Evolutionary conservation across 2,888 invertebrate species (phyloP).

Genomic region (Eristalis arbustorum): DNA sequence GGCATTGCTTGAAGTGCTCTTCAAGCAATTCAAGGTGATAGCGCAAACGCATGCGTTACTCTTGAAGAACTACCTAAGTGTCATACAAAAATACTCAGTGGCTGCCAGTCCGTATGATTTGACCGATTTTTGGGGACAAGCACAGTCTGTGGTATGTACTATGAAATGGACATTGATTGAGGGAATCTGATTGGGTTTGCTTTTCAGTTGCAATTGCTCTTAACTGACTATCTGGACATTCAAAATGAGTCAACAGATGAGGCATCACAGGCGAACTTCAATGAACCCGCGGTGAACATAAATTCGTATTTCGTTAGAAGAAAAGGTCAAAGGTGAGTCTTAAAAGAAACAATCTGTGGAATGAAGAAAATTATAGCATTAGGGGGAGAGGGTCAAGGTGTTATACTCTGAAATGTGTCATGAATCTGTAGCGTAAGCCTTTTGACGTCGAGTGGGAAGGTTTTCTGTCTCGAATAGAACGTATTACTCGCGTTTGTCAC

Average conservation of each 20-base stretch:
- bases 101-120: slow-evolving; percentile 83
- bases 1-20: slow-evolving; percentile 87
- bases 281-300: slow-evolving; percentile 80
- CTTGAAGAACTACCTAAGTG: slow-evolving; percentile 84
- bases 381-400: too few species aligned
- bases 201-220: slow-evolving; percentile 88
- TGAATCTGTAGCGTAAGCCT: too few species aligned
- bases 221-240: slow-evolving; percentile 93
- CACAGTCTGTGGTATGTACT: slow-evolving; percentile 90
- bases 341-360: background rate
- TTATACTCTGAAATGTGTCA: too few species aligned
- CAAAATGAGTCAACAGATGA: slow-evolving; percentile 86
- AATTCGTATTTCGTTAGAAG: slow-evolving; percentile 81
- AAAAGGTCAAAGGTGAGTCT: slow-evolving; percentile 77
- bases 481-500: too few species aligned
- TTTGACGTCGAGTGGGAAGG: too few species aligned
- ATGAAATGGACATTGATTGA: background rate
- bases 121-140: slow-evolving; percentile 93
- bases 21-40: slow-evolving; percentile 91
- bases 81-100: slow-evolving; percentile 83
- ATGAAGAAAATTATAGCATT: background rate
- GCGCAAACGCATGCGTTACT: slow-evolving; percentile 88
- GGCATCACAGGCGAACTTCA: slow-evolving; percentile 80
- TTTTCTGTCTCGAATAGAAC: too few species aligned
- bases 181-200: slow-evolving; percentile 64